A percentile compares a stretch with the other conserved stretches of the same genome.
These are phyloP conservation scores for Pharmacophagus antenor DNA, from an alignment of 2,888 invertebrate species.

Conservation along the genomic window DNA sequence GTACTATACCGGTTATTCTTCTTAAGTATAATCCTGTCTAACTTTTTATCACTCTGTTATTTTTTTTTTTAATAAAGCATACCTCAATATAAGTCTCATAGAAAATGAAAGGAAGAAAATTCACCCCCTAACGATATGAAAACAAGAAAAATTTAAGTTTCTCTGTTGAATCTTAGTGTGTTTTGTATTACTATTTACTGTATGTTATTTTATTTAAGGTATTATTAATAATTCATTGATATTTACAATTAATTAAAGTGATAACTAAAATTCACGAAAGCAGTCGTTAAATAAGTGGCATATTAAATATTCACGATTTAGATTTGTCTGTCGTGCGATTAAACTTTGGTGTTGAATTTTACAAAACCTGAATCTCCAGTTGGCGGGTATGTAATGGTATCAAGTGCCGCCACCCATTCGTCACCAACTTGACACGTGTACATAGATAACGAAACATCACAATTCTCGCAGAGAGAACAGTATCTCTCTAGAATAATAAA, in stretches of 20 bases:
- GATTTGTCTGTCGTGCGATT: not conserved
- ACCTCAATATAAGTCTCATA: too few relatives aligned
- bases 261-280: not conserved
- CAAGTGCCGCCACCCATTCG: conserved; percentile 21
- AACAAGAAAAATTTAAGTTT: too few relatives aligned
- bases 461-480: conserved; percentile 6
- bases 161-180: too few relatives aligned
- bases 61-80: too few relatives aligned
- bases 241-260: not conserved
- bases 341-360: conserved; percentile 10
- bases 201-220: too few relatives aligned
- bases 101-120: too few relatives aligned
- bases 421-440: conserved; percentile 19
- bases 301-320: not conserved
- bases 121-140: too few relatives aligned
- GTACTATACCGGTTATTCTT: too few relatives aligned
- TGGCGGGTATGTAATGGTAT: conserved; percentile 19
- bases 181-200: too few relatives aligned
- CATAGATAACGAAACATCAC: conserved; percentile 22
- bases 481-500: conserved; percentile 15
- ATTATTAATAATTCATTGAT: too few relatives aligned
- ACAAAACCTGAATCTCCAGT: conserved; percentile 5
- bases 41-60: too few relatives aligned
- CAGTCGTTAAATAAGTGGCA: not conserved
- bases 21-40: too few relatives aligned